Conservation (phyloP, 2,113 vertebrate species). For the Oenanthe melanoleuca region DNA sequence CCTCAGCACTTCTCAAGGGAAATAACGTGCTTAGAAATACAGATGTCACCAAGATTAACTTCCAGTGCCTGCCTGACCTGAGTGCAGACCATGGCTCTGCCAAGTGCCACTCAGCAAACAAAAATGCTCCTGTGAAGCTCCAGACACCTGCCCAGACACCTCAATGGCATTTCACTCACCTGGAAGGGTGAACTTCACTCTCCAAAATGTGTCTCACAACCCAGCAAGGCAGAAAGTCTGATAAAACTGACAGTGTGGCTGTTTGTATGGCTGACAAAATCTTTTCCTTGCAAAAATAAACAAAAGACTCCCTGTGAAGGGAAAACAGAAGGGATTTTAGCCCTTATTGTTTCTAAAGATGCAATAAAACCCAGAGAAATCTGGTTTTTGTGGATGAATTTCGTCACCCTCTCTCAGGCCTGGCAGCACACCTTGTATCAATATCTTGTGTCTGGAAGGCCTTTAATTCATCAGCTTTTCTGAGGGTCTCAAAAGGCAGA, state of each 20-base stretch:
- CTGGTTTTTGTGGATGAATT: neutral
- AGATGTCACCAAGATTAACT: neutral
- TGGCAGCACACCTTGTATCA: neutral
- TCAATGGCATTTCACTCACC: rapidly evolving
- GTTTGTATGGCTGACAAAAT: neutral
- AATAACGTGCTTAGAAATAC: neutral
- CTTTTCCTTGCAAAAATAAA: neutral
- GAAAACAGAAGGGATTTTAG: neutral
- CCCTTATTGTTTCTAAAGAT: neutral
- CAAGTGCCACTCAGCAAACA: neutral
- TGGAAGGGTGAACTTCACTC: neutral
- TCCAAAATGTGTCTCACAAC: neutral
- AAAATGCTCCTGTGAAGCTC: rapidly evolving
- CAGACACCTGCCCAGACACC: neutral
- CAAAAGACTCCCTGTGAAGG: rapidly evolving
- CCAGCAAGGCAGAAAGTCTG: neutral
- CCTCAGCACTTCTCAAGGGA: neutral
- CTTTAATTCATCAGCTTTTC: neutral
- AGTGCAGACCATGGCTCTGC: neutral
- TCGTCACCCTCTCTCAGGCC: neutral
- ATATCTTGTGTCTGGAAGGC: neutral
- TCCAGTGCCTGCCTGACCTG: neutral
- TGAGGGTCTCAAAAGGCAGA: neutral
- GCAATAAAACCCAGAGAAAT: neutral
- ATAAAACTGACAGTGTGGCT: neutral